Conservation (phyloP, 2,797 vertebrate species). For the Enteromius radiatus region DNA sequence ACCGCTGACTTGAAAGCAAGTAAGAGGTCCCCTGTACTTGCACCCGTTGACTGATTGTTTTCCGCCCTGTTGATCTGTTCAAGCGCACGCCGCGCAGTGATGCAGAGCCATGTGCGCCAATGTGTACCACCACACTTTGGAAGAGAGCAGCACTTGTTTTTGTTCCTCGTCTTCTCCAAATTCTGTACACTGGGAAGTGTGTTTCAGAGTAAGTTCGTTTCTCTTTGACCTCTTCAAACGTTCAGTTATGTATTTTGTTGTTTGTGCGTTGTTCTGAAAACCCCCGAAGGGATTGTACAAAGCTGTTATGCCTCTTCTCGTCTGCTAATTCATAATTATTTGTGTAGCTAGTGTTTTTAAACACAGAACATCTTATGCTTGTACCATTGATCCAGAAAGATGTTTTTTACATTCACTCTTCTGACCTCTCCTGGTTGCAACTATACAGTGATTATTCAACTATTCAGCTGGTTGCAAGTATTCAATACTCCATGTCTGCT, state of each 20-base stretch:
- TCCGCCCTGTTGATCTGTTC: conserved; percentile 18
- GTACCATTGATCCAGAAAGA: neutral
- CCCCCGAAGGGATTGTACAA: neutral
- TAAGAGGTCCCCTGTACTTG: neutral
- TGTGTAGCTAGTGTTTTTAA: neutral
- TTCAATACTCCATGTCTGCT: neutral
- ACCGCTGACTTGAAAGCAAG: neutral
- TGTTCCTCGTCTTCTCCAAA: neutral
- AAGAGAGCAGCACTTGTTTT: conserved; percentile 9
- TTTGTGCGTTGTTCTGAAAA: conserved; percentile 5
- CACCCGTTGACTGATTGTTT: neutral
- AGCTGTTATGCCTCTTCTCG: neutral
- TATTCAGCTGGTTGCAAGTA: neutral
- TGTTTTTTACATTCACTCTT: neutral
- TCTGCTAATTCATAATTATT: neutral
- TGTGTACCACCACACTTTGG: conserved; percentile 21
- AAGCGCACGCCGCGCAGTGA: conserved; percentile 12
- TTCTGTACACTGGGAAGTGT: neutral
- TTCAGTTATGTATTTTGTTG: neutral
- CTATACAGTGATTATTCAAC: neutral
- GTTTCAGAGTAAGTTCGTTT: conserved; percentile 38
- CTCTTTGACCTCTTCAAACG: neutral
- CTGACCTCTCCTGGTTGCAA: conserved; percentile 10
- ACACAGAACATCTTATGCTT: neutral
- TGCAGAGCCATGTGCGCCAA: conserved; percentile 37